Base-by-base conservation (phyloP, 2,797 vertebrate species). In the Hipposideros larvatus region DNA sequence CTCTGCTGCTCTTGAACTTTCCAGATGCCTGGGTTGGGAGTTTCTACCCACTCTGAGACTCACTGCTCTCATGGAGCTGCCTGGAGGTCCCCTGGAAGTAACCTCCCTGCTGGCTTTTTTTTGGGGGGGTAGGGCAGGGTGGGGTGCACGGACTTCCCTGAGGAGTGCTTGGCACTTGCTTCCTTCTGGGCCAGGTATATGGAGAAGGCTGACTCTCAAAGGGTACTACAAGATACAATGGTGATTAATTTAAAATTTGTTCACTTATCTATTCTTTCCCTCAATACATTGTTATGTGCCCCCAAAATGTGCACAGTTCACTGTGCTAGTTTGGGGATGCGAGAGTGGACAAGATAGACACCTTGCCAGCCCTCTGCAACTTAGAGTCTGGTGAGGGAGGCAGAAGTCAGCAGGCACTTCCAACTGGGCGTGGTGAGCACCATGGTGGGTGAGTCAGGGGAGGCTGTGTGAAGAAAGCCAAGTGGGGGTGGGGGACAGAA, bases 121-220 rank as follows among this genome's bases (percentile, higher is more conserved):
- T 14, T 4, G 19, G 7, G 11, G 3, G 37, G 37, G 37, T 37
- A 37, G 37, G 26, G 16, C 4, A 0, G 7, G 21, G 2, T 24
- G 13, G 7, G 19, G 21, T 61, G 59, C 11, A 19, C 7, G 10
- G 1, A 18, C 2, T 28, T 22, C 14, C 41, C 37, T 41, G 55
- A 61, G n/a, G 24, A 26, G n/a, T 6, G 2, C 41, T 73, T 55
- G 55, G 11, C 46, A 53, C 41, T 79, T 83, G 46, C 28, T 61
- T 61, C 34, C 11, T 11, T 6, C 15, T 31, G 26, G 43, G 15
- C 11, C 41, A 13, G 2, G 28, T 53, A 3, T 63, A 55, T 31
- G n/a, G 61, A 86, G 57, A 86, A 85, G 2, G 43, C 51, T 91
- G 75, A 79, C 46, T 73, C 66, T n/a, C 37, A 15, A 89, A 65